Evolutionary conservation across 2,888 invertebrate genomes (phyloP).

Genomic region (Anoplius nigerrimus): DNA sequence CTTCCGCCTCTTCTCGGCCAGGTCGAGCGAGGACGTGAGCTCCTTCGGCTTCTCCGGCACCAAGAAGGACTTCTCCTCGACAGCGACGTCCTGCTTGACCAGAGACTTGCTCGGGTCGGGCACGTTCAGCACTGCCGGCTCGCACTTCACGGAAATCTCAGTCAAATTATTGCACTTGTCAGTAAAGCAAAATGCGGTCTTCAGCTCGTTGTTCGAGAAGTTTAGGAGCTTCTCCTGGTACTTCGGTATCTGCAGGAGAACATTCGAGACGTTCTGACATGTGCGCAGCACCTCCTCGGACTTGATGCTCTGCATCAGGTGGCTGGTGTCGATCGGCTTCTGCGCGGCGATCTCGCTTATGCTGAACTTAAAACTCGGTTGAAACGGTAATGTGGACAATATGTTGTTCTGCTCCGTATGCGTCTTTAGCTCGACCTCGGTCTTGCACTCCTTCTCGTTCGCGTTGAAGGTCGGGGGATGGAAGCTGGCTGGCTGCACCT

Average conservation of each 20-base stretch:
- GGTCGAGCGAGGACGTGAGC: conserved; percentile 74
- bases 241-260: conserved; percentile 70
- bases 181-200: conserved; percentile 62
- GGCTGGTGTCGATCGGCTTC: conserved; percentile 60
- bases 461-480: conserved; percentile 27
- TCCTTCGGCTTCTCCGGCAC: conserved; percentile 64
- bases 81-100: conserved; percentile 59
- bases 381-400: conserved; percentile 63
- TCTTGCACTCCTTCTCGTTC: conserved; percentile 45
- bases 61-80: conserved; percentile 45
- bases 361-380: conserved; percentile 62
- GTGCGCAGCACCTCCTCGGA: conserved; percentile 70
- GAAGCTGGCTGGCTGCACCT: conserved; percentile 29
- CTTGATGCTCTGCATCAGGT: conserved; percentile 68
- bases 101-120: conserved; percentile 70
- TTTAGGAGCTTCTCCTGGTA: conserved; percentile 70
- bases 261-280: conserved; percentile 71
- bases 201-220: conserved; percentile 64
- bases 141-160: conserved; percentile 65
- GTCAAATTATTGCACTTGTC: conserved; percentile 71
- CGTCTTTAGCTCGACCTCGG: conserved; percentile 45
- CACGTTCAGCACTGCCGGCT: conserved; percentile 71
- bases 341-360: conserved; percentile 57
- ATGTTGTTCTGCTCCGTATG: conserved; percentile 47
- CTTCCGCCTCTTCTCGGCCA: conserved; percentile 77